Evolutionary conservation across 2,888 invertebrate species (phyloP).

Genomic region (Drosophila gaucha): DNA sequence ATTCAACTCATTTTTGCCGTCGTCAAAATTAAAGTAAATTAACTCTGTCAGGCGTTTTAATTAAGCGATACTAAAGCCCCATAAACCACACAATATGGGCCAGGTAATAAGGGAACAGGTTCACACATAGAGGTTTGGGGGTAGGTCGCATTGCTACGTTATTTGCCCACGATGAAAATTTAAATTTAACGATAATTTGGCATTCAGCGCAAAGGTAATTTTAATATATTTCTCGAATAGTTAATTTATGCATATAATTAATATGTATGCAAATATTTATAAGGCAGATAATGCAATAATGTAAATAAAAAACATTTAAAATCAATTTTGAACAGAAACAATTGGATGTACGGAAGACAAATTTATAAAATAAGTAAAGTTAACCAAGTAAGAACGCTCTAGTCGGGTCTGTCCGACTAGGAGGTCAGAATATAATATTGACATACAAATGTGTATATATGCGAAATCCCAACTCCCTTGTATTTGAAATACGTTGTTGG

Average conservation of each 20-base stretch:
- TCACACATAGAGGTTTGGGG: neutral
- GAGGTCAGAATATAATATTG: too few relatives aligned
- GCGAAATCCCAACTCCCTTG: too few relatives aligned
- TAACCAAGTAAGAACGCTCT: too few relatives aligned
- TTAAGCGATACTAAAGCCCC: constrained; percentile 52
- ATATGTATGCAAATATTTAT: neutral
- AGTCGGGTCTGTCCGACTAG: too few relatives aligned
- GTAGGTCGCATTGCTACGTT: constrained; percentile 12
- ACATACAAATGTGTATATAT: too few relatives aligned
- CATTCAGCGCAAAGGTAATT: constrained; percentile 10
- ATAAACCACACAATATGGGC: constrained; percentile 13
- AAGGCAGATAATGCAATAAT: neutral
- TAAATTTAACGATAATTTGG: constrained; percentile 30
- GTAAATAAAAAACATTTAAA: neutral
- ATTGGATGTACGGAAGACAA: too few relatives aligned
- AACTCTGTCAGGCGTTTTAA: constrained; percentile 70
- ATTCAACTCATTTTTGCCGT: constrained; percentile 72
- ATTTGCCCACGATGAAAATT: constrained; percentile 21
- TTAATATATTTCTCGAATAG: constrained; percentile 6
- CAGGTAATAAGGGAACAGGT: neutral
- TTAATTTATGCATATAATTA: neutral
- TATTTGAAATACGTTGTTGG: too few relatives aligned
- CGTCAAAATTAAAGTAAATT: constrained; percentile 69
- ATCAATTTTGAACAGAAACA: neutral
- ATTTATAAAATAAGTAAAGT: too few relatives aligned